A percentile compares a stretch with the other conserved stretches of the same genome.
These are phyloP conservation scores for Mycetomoellerius zeteki DNA, from an alignment of 1,140 invertebrate genomes.

Conservation along the genomic window DNA sequence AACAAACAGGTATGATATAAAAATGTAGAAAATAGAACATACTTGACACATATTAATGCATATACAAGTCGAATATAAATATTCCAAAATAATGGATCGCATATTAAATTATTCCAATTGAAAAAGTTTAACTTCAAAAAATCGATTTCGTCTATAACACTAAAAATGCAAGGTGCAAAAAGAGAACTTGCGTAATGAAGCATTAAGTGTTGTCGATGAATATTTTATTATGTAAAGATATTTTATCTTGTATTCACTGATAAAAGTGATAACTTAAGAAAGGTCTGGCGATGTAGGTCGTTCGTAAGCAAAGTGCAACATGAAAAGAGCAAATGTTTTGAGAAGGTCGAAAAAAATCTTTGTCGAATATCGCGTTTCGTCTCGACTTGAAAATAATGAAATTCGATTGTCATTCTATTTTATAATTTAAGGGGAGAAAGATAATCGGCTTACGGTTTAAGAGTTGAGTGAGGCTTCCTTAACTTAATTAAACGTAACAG, in stretches of 20 bases:
- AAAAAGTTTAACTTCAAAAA: conserved; percentile 9
- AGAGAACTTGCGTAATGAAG: conserved; percentile 61
- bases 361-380: conserved; percentile 27
- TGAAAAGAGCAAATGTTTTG: conserved; percentile 20
- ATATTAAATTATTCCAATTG: neutral
- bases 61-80: neutral
- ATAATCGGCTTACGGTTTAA: conserved; percentile 82
- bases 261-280: conserved; percentile 31
- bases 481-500: conserved; percentile 84
- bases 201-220: neutral
- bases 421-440: conserved; percentile 76
- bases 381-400: neutral
- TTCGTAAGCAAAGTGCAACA: conserved; percentile 40
- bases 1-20: conserved; percentile 82
- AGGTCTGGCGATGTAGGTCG: conserved; percentile 52
- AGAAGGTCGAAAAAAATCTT: neutral
- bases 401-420: conserved; percentile 71
- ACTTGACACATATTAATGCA: neutral
- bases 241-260: neutral
- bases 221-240: conserved; percentile 14
- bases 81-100: neutral
- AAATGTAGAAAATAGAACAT: conserved; percentile 24
- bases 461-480: conserved; percentile 80
- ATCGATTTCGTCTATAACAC: conserved; percentile 3
- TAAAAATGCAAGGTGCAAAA: conserved; percentile 78